Conservation (phyloP, 1,140 invertebrate species). For the Brachionus sp. region DNA sequence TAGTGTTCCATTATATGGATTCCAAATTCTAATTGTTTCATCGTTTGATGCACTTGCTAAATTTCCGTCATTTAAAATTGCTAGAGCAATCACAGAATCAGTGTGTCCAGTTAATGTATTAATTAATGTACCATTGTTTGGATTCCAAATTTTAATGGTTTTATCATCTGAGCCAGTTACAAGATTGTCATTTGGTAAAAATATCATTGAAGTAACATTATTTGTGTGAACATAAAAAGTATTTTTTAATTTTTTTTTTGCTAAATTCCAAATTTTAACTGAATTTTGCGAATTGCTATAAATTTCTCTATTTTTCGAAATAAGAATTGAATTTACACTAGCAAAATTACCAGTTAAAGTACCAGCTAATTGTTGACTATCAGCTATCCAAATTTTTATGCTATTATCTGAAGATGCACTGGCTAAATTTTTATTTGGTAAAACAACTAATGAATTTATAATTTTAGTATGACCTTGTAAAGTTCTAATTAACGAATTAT, state of each 20-base stretch:
- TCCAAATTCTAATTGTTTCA: conserved; percentile 2
- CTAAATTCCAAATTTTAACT: neutral
- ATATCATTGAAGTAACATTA: neutral
- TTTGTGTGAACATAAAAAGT: neutral
- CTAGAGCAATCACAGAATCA: neutral
- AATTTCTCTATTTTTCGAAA: neutral
- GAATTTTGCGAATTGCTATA: neutral
- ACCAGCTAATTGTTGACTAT: neutral
- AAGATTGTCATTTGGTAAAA: conserved; percentile 84
- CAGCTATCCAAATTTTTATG: neutral
- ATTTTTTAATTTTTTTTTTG: neutral
- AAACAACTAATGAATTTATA: neutral
- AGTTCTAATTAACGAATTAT: conserved; percentile 77
- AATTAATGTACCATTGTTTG: neutral
- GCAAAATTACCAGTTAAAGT: neutral
- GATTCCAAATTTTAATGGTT: conserved; percentile 92
- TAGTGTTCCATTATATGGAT: conserved; percentile 10
- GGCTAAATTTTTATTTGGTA: neutral
- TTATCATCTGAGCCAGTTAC: conserved; percentile 95
- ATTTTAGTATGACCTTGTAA: neutral
- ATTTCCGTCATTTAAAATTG: neutral
- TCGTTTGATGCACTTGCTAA: neutral
- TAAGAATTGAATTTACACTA: neutral
- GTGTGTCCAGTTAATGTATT: neutral
- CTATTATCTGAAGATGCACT: neutral